These are phyloP conservation scores for Coregonus clupeaformis DNA, from an alignment of 2,113 vertebrate genomes.

Conservation along the genomic window DNA sequence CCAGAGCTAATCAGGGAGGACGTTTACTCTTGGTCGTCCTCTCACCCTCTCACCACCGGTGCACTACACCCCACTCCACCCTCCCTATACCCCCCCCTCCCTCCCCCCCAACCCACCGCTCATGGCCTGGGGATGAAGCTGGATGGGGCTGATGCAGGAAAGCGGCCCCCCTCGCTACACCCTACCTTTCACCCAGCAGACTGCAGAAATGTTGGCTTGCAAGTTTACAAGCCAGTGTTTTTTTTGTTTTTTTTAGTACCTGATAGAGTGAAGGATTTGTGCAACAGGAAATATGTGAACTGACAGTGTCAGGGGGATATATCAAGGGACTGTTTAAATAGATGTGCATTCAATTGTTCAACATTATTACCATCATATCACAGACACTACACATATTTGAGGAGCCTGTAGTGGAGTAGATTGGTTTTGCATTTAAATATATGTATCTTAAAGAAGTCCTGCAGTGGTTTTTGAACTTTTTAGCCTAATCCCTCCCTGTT, in stretches of 20 bases:
- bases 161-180: background rate
- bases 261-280: too few relatives aligned
- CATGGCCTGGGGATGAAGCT: background rate
- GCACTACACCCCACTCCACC: conserved; percentile 6
- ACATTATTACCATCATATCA: background rate
- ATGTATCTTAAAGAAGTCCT: background rate
- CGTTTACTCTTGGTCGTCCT: conserved; percentile 30
- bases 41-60: conserved; percentile 47
- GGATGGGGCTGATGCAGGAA: background rate
- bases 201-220: background rate
- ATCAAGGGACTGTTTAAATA: background rate
- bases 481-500: too few relatives aligned
- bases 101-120: background rate
- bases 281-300: background rate
- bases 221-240: background rate
- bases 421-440: background rate
- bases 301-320: too few relatives aligned
- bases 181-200: background rate
- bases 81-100: background rate
- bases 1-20: conserved; percentile 65
- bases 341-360: too few relatives aligned
- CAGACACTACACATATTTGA: background rate
- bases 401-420: too few relatives aligned
- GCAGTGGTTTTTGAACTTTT: too few relatives aligned
- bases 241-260: background rate